Percentiles rank a stretch among this genome's conserved stretches.
Evolutionary conservation across 2,888 invertebrate species (phyloP).

Genomic region (Psococerastis gibbosa): DNA sequence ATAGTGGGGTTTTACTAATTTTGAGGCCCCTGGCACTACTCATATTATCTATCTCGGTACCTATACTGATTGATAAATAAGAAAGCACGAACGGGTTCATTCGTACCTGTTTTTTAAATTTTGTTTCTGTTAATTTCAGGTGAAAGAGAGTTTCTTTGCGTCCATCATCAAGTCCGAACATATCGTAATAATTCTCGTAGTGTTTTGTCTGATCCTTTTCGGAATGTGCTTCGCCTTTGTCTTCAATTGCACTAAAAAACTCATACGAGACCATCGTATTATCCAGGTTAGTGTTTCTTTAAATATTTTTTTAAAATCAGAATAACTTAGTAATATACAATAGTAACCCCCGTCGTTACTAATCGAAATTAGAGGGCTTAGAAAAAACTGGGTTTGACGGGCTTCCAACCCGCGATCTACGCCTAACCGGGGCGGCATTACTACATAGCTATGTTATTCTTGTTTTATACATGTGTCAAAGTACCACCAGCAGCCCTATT

Average conservation of each 20-base stretch:
- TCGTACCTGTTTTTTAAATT: constrained; percentile 9
- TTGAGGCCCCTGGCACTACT: too few relatives aligned
- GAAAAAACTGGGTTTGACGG: too few relatives aligned
- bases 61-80: too few relatives aligned
- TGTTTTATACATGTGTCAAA: constrained; percentile 11
- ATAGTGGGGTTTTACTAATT: too few relatives aligned
- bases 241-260: constrained; percentile 70
- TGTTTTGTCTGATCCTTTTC: constrained; percentile 68
- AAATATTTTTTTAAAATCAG: constrained; percentile 11
- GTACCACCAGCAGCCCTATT: too few relatives aligned
- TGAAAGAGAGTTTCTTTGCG: constrained; percentile 17
- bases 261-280: constrained; percentile 68
- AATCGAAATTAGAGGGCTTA: too few relatives aligned
- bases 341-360: not conserved
- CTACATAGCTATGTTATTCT: too few relatives aligned
- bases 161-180: constrained; percentile 34
- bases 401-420: too few relatives aligned
- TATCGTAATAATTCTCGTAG: constrained; percentile 69
- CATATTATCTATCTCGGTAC: too few relatives aligned
- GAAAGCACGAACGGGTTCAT: too few relatives aligned
- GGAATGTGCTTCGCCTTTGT: constrained; percentile 79
- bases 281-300: constrained; percentile 45
- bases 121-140: constrained; percentile 20
- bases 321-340: too few relatives aligned
- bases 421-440: too few relatives aligned